Percentiles rank a stretch among this genome's conserved stretches.
phyloP scores from a whole-genome alignment of 2,113 vertebrate genomes.

The Felis catus region DNA sequence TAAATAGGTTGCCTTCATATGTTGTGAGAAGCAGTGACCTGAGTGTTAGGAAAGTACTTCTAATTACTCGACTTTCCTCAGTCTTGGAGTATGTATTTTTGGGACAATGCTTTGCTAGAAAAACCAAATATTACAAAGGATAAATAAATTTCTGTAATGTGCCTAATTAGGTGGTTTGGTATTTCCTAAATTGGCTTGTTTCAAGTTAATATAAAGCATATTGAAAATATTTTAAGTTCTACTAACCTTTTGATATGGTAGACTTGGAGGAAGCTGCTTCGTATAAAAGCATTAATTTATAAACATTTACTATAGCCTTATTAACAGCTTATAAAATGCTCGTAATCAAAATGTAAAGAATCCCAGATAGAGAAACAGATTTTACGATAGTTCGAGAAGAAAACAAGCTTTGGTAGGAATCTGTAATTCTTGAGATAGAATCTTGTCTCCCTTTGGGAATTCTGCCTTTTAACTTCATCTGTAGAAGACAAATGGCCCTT shows the following conservation, averaged over 20 bases:
- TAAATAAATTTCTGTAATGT: conserved; percentile 38
- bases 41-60: conserved; percentile 22
- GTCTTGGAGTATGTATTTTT: conserved; percentile 21
- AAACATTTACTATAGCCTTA: neutral
- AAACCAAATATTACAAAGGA: conserved; percentile 15
- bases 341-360: neutral
- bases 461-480: neutral
- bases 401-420: neutral
- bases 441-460: neutral
- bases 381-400: neutral
- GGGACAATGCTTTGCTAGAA: neutral
- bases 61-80: neutral
- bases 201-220: neutral
- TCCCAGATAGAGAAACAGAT: neutral
- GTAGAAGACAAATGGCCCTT: neutral
- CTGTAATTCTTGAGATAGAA: neutral
- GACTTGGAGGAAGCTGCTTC: neutral
- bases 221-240: conserved; percentile 31
- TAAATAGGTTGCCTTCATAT: neutral
- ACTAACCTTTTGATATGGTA: neutral
- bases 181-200: conserved; percentile 45
- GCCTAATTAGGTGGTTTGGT: conserved; percentile 28
- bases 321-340: neutral
- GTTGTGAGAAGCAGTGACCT: neutral
- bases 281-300: neutral